Evolutionary conservation across 2,888 invertebrate genomes (phyloP).

Genomic region (Tricholauxania praeusta): DNA sequence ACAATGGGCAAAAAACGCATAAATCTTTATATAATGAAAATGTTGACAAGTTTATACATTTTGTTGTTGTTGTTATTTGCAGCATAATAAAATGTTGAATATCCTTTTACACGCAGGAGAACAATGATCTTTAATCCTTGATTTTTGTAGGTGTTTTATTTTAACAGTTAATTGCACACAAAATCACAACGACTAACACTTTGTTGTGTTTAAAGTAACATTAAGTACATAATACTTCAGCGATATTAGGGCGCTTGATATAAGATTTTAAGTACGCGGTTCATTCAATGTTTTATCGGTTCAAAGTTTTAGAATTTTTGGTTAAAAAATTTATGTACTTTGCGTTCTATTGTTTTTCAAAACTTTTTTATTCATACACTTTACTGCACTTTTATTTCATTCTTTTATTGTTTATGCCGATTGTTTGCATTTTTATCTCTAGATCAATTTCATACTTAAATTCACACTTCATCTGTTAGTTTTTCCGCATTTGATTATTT

Average conservation of each 20-base stretch:
- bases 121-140: slow-evolving; percentile 1
- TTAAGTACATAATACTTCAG: too few species aligned
- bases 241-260: neutral
- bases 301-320: neutral
- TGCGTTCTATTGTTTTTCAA: neutral
- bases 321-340: slow-evolving; percentile 1
- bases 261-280: neutral
- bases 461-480: too few species aligned
- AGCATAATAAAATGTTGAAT: too few species aligned
- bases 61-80: slow-evolving; percentile 21
- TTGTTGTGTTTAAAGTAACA: neutral
- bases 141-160: neutral
- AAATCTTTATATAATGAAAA: slow-evolving; percentile 49
- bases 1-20: slow-evolving; percentile 35
- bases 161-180: slow-evolving; percentile 23
- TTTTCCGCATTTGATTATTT: neutral
- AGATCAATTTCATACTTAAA: neutral
- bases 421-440: neutral
- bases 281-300: neutral
- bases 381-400: slow-evolving; percentile 5
- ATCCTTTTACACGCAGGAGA: neutral
- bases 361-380: slow-evolving; percentile 3
- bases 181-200: neutral
- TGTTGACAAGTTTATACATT: slow-evolving; percentile 48
- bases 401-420: too few species aligned